Evolutionary conservation across 2,113 vertebrate genomes (phyloP), one percentile per base, ranked within the genome.

Genomic region (Dascyllus trimaculatus): DNA sequence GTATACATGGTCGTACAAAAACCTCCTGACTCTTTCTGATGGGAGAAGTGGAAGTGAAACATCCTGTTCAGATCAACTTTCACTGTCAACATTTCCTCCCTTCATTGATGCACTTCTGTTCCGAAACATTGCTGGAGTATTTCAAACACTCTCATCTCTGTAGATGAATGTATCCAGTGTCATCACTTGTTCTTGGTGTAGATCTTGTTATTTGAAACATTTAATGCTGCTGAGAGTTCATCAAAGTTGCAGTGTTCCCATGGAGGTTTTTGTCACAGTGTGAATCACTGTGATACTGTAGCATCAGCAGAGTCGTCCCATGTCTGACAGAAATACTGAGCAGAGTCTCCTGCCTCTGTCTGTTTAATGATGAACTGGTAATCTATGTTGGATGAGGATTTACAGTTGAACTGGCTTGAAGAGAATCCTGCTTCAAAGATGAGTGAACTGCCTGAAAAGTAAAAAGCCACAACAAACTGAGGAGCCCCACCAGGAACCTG

Each of bases 1-100:
- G 81, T 82, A 74, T 59, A 78, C 79, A 84, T 46, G 68, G 80
- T 32, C 32, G 81, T 91, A 91, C 91, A 93, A 93, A 91, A 93
- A 93, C 88, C 84, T 92, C 85, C 82, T 69, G 60, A 81, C 78
- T 87, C 32, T n/a, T n/a, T 74, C 69, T 24, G 45, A 77, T 75
- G 81, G 88, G 64, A 64, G 51, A 26, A 84, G 73, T 54, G 78
- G 75, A 88, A 89, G 54, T 87, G 85, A 93, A 89, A 87, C 78
- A 43, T 80, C 45, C 48, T 51, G 35, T 4, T 25, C 0, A 82
- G 21, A 35, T 21, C 40, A 63, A 62, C 80, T 78, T 85, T 83
- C n/a, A 71, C 64, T 66, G 49, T 69, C 48, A 65, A 0, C 19
- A n/a, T 72, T n/a, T 61, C 10, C 54, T 81, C 74, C 4, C 6